These are phyloP conservation scores for Trachurus trachurus DNA, from an alignment of 2,797 vertebrate genomes.

Conservation along the genomic window DNA sequence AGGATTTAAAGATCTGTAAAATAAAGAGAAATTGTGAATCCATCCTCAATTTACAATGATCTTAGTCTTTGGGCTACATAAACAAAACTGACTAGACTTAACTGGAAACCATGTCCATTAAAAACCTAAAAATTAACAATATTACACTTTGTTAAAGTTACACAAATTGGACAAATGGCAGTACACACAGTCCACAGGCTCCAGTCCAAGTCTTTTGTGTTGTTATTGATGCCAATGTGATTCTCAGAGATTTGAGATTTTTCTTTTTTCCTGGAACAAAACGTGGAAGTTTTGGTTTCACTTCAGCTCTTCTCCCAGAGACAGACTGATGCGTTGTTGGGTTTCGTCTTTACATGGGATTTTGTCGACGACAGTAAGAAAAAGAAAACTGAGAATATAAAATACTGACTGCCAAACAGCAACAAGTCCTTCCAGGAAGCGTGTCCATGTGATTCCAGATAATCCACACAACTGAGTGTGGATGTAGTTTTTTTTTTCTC, in stretches of 20 bases:
- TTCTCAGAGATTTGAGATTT: not conserved
- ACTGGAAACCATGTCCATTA: not conserved
- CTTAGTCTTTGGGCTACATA: not conserved
- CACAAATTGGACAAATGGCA: not conserved
- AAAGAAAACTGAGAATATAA: not conserved
- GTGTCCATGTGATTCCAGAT: not conserved
- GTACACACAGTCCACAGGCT: not conserved
- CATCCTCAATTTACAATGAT: not conserved
- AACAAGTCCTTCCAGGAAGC: not conserved
- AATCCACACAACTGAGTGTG: conserved; percentile 2
- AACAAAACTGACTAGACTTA: not conserved
- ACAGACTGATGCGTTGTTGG: not conserved
- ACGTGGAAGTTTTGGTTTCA: not conserved
- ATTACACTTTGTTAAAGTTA: not conserved
- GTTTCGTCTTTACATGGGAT: not conserved
- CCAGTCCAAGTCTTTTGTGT: not conserved
- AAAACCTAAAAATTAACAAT: not conserved
- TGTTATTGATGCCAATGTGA: not conserved
- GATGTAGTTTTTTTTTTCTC: not conserved
- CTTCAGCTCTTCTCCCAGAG: not conserved
- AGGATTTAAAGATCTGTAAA: not conserved
- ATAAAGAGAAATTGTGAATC: not conserved
- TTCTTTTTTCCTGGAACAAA: not conserved
- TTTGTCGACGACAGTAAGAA: not conserved
- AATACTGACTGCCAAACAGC: not conserved